Percentiles rank a stretch among this genome's conserved stretches.
phyloP scores from a whole-genome alignment of 2,888 invertebrate genomes.

The Drosophila cognata region DNA sequence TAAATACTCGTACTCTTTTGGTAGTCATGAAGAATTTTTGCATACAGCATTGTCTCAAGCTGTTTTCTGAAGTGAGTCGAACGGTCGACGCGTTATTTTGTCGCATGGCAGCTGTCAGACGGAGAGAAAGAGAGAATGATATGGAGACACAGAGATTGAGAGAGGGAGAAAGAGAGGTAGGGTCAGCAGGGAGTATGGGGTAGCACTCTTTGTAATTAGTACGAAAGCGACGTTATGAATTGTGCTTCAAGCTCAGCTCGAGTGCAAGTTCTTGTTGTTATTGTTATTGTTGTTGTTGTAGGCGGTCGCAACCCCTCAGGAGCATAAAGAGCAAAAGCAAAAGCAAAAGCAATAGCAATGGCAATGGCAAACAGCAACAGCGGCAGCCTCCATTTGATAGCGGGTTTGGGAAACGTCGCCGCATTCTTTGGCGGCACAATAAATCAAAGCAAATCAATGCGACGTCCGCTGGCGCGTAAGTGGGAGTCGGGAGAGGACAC shows the following conservation, averaged over 20 bases:
- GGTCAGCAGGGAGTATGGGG: slow-evolving; percentile 13
- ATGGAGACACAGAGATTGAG: slow-evolving; percentile 27
- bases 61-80: slow-evolving; percentile 79
- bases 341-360: slow-evolving; percentile 11
- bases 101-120: slow-evolving; percentile 66
- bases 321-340: slow-evolving; percentile 18
- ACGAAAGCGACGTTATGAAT: slow-evolving; percentile 82
- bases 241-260: slow-evolving; percentile 76
- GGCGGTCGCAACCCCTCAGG: slow-evolving; percentile 61
- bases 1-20: slow-evolving; percentile 56
- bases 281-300: slow-evolving; percentile 28
- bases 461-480: slow-evolving; percentile 43
- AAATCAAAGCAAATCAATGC: slow-evolving; percentile 84
- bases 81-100: slow-evolving; percentile 50
- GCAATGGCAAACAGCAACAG: slow-evolving; percentile 13
- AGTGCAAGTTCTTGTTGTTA: slow-evolving; percentile 60
- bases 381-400: slow-evolving; percentile 17
- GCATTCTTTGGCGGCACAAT: slow-evolving; percentile 77
- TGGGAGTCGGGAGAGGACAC: neutral
- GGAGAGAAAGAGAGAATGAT: slow-evolving; percentile 19
- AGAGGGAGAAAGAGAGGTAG: slow-evolving; percentile 3
- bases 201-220: slow-evolving; percentile 82
- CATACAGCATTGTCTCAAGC: slow-evolving; percentile 80
- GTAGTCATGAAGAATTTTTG: slow-evolving; percentile 59
- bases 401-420: slow-evolving; percentile 51